Base-by-base conservation (phyloP, 2,113 vertebrate genomes). In the Osmerus eperlanus region DNA sequence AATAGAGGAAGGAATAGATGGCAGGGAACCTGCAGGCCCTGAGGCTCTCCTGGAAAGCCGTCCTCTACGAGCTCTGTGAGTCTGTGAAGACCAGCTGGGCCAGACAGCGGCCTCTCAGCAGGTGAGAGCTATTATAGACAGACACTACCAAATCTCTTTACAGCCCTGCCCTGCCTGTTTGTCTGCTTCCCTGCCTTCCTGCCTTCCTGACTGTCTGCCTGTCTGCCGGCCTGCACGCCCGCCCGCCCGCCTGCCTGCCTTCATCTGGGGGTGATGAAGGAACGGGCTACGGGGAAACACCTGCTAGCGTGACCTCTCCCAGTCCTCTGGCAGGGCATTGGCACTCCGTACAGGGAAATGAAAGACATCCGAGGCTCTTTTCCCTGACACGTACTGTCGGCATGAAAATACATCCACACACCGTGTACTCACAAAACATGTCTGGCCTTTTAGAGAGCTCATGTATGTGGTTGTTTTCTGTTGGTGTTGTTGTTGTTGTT, bases 201-300 rank as follows among this genome's bases (percentile, higher is more conserved):
- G 9, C 41, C 41, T 12, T 9, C 41, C 41, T 47, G 41, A 47
- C 9, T 47, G 41, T 12, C 41, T 47, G 2, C 41, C 21, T 23
- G 23, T 23, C 23, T 23, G 23, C 23, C 36, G 11, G 8, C 6
- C 41, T 47, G 9, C 9, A 9, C 7, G 41, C 41, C 41, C 9
- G 1, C 41, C 41, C 9, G 1, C 41, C 41, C 7, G 41, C 41
- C 9, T 47, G 41, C 41, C 41, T 7, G 29, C 60, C 25, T 62
- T 62, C 60, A 62, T 62, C 60, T 62, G 60, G 60, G 25, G 28
- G 60, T 62, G 60, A 62, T 62, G 60, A 62, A n/a, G 15, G 60
- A 25, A 25, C 13, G 4, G 13, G 60, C 12, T 15, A n/a, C 60
- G 14, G 12, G 23, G 60, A 21, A 62, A 13, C 60, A 62, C 60